phyloP scores from a whole-genome alignment of 2,797 vertebrate species.

The Varecia variegata region DNA sequence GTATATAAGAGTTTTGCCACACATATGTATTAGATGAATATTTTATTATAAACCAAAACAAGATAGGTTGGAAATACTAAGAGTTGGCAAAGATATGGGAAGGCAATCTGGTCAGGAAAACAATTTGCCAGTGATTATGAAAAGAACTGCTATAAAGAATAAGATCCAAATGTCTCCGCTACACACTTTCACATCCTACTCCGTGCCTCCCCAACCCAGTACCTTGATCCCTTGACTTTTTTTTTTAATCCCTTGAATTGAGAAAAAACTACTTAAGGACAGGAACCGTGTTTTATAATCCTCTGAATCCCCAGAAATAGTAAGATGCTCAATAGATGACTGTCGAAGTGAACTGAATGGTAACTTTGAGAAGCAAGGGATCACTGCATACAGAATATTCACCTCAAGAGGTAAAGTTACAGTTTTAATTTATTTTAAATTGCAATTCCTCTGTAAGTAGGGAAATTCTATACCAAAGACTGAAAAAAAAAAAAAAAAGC shows the following conservation, averaged over 20 bases:
- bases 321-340: not conserved
- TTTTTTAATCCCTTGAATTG: not conserved
- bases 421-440: slow-evolving; percentile 42
- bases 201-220: not conserved
- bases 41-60: slow-evolving; percentile 32
- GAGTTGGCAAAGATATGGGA: not conserved
- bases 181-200: not conserved
- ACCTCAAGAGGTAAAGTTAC: not conserved
- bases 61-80: not conserved
- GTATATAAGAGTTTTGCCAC: not conserved
- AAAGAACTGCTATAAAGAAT: not conserved
- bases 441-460: not conserved
- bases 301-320: not conserved
- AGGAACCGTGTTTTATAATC: not conserved
- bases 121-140: not conserved
- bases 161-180: not conserved
- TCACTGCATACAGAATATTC: not conserved
- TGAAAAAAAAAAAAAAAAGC: not conserved
- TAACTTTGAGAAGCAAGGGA: slow-evolving; percentile 49
- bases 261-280: slow-evolving; percentile 22
- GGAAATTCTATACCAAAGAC: slow-evolving; percentile 42
- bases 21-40: slow-evolving; percentile 16
- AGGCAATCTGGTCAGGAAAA: not conserved
- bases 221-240: not conserved
- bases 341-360: not conserved